These are phyloP conservation scores for Apamea sordens DNA, from an alignment of 2,888 invertebrate genomes.

Conservation along the genomic window DNA sequence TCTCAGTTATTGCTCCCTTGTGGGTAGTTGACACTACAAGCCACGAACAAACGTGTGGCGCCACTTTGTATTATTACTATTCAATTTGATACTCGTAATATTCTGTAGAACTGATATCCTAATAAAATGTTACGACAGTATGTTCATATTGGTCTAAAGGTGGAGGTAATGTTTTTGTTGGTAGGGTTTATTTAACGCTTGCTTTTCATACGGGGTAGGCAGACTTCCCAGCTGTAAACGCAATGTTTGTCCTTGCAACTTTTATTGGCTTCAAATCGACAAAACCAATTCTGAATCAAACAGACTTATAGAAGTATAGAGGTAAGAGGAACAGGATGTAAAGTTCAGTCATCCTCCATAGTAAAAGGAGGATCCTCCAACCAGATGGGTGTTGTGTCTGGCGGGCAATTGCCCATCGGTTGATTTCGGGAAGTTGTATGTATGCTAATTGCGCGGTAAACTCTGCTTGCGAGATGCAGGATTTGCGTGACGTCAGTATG, in stretches of 20 bases:
- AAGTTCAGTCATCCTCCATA: no score
- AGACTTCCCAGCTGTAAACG: background rate
- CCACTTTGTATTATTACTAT: constrained; percentile 53
- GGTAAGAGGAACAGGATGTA: no score
- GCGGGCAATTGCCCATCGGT: no score
- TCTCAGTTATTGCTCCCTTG: constrained; percentile 70
- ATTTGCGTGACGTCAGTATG: no score
- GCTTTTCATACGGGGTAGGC: background rate
- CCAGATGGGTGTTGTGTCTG: no score
- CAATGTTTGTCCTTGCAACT: no score
- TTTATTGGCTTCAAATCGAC: background rate
- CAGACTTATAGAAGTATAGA: background rate
- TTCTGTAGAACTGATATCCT: constrained; percentile 36
- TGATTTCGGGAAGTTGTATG: no score
- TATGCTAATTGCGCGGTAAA: no score
- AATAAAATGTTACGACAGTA: constrained; percentile 34
- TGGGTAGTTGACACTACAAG: constrained; percentile 69
- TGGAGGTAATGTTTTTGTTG: background rate
- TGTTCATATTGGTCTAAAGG: constrained; percentile 29
- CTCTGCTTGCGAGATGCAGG: no score
- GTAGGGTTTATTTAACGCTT: background rate
- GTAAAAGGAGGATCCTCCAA: no score
- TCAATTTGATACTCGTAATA: constrained; percentile 62
- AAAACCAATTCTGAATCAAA: background rate
- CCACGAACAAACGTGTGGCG: constrained; percentile 36